Evolutionary conservation across 2,797 vertebrate genomes (phyloP).

Genomic region (Microcaecilia unicolor): DNA sequence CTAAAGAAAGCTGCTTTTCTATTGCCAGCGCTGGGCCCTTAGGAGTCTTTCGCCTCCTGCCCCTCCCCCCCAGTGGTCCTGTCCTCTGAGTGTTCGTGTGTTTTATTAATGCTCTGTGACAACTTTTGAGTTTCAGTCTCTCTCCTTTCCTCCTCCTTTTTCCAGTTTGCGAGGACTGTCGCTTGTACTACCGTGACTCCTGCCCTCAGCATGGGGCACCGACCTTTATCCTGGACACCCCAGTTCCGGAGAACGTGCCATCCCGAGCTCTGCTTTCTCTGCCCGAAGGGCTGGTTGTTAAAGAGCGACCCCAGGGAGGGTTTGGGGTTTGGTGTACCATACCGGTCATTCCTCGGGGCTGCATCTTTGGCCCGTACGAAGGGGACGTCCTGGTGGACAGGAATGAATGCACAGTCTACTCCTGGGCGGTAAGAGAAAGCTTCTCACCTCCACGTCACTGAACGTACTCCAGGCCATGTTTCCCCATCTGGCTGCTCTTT

Average conservation of each 20-base stretch:
- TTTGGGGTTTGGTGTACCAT: constrained; percentile 44
- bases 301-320: constrained; percentile 16
- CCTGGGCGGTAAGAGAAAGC: constrained; percentile 44
- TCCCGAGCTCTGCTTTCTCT: constrained; percentile 46
- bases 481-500: no score
- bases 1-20: no score
- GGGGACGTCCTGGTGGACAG: constrained; percentile 41
- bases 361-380: constrained; percentile 48
- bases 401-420: constrained; percentile 37
- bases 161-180: constrained; percentile 33
- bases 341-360: constrained; percentile 34
- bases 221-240: constrained; percentile 21
- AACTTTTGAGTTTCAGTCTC: background rate
- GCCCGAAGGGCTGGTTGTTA: constrained; percentile 51
- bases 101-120: background rate
- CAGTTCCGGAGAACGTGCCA: constrained; percentile 34
- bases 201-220: constrained; percentile 28
- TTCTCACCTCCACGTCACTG: no score
- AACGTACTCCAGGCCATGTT: no score
- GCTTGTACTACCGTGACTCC: constrained; percentile 26
- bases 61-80: no score
- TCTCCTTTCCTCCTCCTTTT: background rate
- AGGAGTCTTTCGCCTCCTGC: no score
- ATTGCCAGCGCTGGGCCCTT: no score
- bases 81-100: no score